Evolutionary conservation across 2,113 vertebrate species (phyloP).

Genomic region (Rutilus rutilus): DNA sequence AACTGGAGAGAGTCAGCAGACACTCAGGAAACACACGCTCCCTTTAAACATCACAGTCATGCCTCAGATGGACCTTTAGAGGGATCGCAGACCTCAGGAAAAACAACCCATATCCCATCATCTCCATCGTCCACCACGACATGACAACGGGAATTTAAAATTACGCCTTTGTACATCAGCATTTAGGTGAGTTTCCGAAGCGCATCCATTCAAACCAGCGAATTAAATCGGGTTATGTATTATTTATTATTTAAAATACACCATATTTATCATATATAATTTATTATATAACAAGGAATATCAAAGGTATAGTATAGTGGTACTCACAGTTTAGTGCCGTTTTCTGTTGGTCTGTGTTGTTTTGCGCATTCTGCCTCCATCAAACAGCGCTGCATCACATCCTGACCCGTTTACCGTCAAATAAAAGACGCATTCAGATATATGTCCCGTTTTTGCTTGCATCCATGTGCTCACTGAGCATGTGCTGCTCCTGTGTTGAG

Average conservation of each 20-base stretch:
- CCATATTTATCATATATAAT: background rate
- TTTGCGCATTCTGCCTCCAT: constrained; percentile 36
- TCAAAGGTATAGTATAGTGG: background rate
- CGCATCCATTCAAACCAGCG: background rate
- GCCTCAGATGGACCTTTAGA: constrained; percentile 53
- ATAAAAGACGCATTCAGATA: background rate
- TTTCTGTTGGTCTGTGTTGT: constrained; percentile 5
- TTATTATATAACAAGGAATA: background rate
- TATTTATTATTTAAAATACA: background rate
- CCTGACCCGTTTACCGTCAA: constrained; percentile 13
- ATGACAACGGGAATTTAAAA: constrained; percentile 54
- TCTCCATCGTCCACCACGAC: constrained; percentile 19
- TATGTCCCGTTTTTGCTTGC: background rate
- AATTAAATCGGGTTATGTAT: background rate
- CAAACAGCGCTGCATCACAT: constrained; percentile 16
- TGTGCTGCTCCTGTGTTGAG: background rate
- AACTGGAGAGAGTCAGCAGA: constrained; percentile 19
- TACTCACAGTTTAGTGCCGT: constrained; percentile 40
- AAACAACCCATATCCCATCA: background rate
- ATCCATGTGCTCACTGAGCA: constrained; percentile 6
- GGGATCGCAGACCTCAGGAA: constrained; percentile 38
- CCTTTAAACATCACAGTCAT: constrained; percentile 55
- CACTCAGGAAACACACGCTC: constrained; percentile 29
- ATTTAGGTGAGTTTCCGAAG: constrained; percentile 37
- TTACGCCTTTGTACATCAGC: constrained; percentile 35